phyloP scores from a whole-genome alignment of 2,797 vertebrate genomes.

The Silurus aristotelis region DNA sequence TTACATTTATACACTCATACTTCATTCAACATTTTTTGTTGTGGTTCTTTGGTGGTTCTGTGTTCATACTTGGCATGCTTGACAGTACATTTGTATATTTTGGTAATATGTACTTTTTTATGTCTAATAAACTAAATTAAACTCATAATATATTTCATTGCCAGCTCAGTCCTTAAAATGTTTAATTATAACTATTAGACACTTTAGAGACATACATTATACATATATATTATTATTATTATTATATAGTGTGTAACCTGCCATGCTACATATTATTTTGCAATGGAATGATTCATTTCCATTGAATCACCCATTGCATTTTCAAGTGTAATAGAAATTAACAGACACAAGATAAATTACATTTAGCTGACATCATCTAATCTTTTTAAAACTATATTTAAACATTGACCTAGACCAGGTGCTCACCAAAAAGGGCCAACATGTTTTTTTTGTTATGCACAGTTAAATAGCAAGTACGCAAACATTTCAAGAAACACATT shows the following conservation, averaged over 20 bases:
- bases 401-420: not conserved
- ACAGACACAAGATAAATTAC: not conserved
- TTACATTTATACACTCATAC: too few species aligned
- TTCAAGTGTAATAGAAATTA: not conserved
- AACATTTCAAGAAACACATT: not conserved
- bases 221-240: not conserved
- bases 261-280: not conserved
- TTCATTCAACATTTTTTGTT: not conserved
- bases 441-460: not conserved
- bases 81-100: not conserved
- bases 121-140: not conserved
- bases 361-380: not conserved
- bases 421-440: not conserved
- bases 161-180: not conserved
- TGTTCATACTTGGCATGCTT: not conserved
- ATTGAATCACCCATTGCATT: not conserved
- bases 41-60: not conserved
- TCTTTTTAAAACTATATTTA: not conserved
- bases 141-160: not conserved
- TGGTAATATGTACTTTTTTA: not conserved
- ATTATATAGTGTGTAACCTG: not conserved
- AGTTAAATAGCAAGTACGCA: not conserved
- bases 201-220: conserved; percentile 1
- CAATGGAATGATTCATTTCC: conserved; percentile 7
- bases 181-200: not conserved